phyloP scores from a whole-genome alignment of 2,113 vertebrate species.

The Nycticebus coucang region DNA sequence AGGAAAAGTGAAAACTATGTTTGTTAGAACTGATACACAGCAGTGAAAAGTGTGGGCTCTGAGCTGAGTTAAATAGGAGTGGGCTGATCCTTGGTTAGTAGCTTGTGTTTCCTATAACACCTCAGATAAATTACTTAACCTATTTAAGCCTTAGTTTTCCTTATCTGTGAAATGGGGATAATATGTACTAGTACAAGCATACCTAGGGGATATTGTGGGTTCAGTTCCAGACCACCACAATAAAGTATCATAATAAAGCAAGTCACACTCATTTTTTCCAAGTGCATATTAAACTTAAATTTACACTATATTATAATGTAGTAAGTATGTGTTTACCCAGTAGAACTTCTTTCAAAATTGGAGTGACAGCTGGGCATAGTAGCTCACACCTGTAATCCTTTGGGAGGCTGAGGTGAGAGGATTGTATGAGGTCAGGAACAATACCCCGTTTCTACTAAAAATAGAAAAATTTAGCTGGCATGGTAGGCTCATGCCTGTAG shows the following conservation, averaged over 20 bases:
- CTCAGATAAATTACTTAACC: background rate
- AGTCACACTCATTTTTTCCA: background rate
- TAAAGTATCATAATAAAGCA: background rate
- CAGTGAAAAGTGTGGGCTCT: background rate
- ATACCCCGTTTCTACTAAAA: too few species aligned
- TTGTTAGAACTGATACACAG: background rate
- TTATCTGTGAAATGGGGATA: background rate
- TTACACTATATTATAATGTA: background rate
- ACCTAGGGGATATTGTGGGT: background rate
- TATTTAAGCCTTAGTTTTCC: background rate
- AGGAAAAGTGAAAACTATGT: background rate
- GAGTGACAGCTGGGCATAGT: background rate
- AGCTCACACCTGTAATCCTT: too few species aligned
- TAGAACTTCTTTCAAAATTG: background rate
- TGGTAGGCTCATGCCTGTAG: too few species aligned
- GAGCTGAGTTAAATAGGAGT: background rate
- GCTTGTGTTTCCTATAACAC: conserved; percentile 13
- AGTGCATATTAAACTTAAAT: background rate
- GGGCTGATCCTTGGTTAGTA: background rate
- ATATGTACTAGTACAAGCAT: background rate
- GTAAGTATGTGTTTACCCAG: background rate
- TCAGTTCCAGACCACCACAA: background rate
- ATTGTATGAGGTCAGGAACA: too few species aligned
- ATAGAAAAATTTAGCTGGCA: too few species aligned
- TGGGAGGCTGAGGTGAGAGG: too few species aligned